These are phyloP conservation scores for Muscina levida DNA, from an alignment of 2,888 invertebrate genomes.

Conservation along the genomic window DNA sequence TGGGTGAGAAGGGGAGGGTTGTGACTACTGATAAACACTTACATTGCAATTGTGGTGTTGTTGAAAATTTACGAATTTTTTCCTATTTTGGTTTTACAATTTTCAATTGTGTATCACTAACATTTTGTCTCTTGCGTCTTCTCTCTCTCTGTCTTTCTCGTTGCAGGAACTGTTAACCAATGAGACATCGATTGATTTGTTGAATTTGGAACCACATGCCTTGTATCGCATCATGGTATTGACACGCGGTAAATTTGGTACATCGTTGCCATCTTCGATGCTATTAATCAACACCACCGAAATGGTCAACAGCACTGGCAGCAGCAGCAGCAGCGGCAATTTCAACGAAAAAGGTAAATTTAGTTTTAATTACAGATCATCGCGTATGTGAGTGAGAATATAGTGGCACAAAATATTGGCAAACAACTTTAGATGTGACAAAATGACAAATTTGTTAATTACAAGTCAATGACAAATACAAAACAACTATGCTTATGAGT, in stretches of 20 bases:
- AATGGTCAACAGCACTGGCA: slow-evolving; percentile 39
- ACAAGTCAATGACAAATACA: slow-evolving; percentile 49
- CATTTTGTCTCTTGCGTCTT: not conserved
- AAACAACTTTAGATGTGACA: slow-evolving; percentile 16
- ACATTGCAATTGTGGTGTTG: too few species aligned
- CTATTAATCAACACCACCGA: slow-evolving; percentile 86
- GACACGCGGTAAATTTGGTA: slow-evolving; percentile 88
- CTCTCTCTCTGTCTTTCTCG: slow-evolving; percentile 35
- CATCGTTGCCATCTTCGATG: slow-evolving; percentile 90
- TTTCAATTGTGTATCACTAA: not conserved
- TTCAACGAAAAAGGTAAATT: slow-evolving; percentile 70
- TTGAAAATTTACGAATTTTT: too few species aligned
- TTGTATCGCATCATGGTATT: slow-evolving; percentile 91
- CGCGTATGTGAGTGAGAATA: not conserved
- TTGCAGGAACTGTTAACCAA: slow-evolving; percentile 86
- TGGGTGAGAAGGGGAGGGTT: too few species aligned
- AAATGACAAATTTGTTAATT: slow-evolving; percentile 55
- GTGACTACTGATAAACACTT: too few species aligned
- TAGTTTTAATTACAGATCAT: slow-evolving; percentile 24
- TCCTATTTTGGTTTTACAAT: not conserved
- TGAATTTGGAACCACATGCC: slow-evolving; percentile 84
- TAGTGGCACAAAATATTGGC: not conserved
- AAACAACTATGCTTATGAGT: too few species aligned
- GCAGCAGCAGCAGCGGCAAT: slow-evolving; percentile 9
- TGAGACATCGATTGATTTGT: slow-evolving; percentile 83